These are phyloP conservation scores for Drosophila biarmipes DNA, from an alignment of 1,140 invertebrate genomes.

Conservation along the genomic window DNA sequence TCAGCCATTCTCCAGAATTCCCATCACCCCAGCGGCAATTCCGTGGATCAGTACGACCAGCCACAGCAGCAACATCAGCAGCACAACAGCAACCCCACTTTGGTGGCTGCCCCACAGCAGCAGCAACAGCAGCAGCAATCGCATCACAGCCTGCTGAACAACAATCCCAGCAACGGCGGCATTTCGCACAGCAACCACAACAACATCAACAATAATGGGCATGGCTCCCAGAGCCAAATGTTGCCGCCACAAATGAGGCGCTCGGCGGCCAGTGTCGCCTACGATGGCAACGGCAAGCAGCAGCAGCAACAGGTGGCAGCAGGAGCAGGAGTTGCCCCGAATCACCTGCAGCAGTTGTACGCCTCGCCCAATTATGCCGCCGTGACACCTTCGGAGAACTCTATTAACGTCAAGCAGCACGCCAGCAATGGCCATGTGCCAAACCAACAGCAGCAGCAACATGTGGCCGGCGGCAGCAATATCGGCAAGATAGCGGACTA, in stretches of 20 bases:
- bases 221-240: conserved; percentile 36
- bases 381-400: conserved; percentile 68
- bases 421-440: conserved; percentile 65
- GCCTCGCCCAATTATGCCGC: conserved; percentile 69
- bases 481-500: conserved; percentile 92
- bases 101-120: conserved; percentile 32
- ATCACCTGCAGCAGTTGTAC: conserved; percentile 68
- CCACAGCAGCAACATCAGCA: conserved; percentile 40
- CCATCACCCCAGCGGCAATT: conserved; percentile 80
- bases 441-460: conserved; percentile 41
- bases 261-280: conserved; percentile 42
- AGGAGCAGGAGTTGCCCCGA: conserved; percentile 8
- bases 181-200: conserved; percentile 29
- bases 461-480: conserved; percentile 42
- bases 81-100: conserved; percentile 37
- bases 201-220: conserved; percentile 53
- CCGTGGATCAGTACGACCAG: conserved; percentile 53
- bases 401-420: conserved; percentile 52
- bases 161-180: conserved; percentile 57
- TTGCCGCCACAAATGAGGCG: conserved; percentile 47
- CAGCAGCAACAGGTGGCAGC: conserved; percentile 14
- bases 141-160: conserved; percentile 52
- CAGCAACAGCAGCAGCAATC: conserved; percentile 20
- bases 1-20: conserved; percentile 81
- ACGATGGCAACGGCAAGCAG: conserved; percentile 42